Evolutionary conservation across 1,140 invertebrate species (phyloP), one percentile per base, ranked within the genome.

Genomic region (Drosophila varians): DNA sequence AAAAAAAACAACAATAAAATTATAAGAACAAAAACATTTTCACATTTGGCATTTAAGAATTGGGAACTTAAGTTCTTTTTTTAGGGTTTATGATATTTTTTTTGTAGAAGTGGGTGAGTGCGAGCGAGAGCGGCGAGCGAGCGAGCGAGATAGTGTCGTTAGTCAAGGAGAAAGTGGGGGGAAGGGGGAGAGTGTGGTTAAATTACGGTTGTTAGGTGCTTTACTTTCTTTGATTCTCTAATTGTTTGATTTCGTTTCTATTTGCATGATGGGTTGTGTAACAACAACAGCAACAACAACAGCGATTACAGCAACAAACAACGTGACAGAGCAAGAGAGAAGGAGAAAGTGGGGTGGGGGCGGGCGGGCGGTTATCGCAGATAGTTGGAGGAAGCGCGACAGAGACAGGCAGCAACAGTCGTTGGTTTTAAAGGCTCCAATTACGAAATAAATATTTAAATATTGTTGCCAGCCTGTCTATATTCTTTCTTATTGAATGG

Each of bases 1-100:
- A 87, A 87, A 80, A 74, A 78, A 80, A 77, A 88, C 65, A 87
- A 87, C 74, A 87, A 82, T 88, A 82, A 74, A 86, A 86, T 79
- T 79, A 86, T 82, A 87, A 86, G 70, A 74, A 77, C n/a, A 14
- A 38, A 57, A 61, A 72, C 74, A 74, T 31, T 31, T 11, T 31
- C 47, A 64, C 53, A 68, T 76, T 79, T 62, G 77, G 42, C 25
- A 0, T 43, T 64, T 19, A 16, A 11, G 18, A 77, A 31, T 45
- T 60, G 55, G 55, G 40, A 40, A 52, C 55, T 60, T 28, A 43
- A 16, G 8, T 19, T 55, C 49, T 61, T 31, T 36, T 40, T 26
- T 56, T 58, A 25, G 25, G 34, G 28, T n/a, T 9, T 64, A 54
- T 66, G 54, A 48, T 49, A 31, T 31, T 31, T 31, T 11, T 2